Evolutionary conservation across 1,140 invertebrate species (phyloP).

Genomic region (Calosoma granatense): DNA sequence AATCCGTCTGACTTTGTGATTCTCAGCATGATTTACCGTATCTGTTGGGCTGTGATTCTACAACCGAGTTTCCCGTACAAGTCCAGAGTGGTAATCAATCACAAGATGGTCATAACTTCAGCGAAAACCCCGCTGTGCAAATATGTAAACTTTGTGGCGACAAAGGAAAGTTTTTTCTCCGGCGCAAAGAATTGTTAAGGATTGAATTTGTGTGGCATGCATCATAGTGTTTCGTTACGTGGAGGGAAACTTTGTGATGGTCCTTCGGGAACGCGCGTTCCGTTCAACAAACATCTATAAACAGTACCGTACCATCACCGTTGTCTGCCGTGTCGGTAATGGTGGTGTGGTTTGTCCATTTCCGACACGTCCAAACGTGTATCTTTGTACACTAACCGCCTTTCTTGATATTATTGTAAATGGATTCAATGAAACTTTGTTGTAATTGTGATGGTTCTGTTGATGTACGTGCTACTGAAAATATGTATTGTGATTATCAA

Average conservation of each 20-base stretch:
- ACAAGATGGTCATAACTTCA: neutral
- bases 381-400: too few relatives aligned
- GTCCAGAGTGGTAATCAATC: neutral
- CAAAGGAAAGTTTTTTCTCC: slow-evolving; percentile 26
- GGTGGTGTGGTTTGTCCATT: too few relatives aligned
- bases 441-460: too few relatives aligned
- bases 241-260: slow-evolving; percentile 23
- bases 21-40: neutral
- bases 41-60: neutral
- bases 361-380: too few relatives aligned
- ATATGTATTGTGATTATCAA: too few relatives aligned
- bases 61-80: neutral
- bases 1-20: neutral
- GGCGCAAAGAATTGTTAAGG: slow-evolving; percentile 28
- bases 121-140: slow-evolving; percentile 13
- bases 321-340: too few relatives aligned
- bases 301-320: neutral
- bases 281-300: slow-evolving; percentile 28
- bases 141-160: slow-evolving; percentile 27
- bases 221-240: slow-evolving; percentile 22
- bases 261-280: slow-evolving; percentile 26
- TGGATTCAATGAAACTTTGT: too few relatives aligned
- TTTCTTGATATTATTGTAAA: too few relatives aligned
- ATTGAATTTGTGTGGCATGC: slow-evolving; percentile 25
- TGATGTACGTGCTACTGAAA: too few relatives aligned